Conservation (phyloP, 53 echinoderm and acorn worm genomes). For the Temnopleurus reevesii region DNA sequence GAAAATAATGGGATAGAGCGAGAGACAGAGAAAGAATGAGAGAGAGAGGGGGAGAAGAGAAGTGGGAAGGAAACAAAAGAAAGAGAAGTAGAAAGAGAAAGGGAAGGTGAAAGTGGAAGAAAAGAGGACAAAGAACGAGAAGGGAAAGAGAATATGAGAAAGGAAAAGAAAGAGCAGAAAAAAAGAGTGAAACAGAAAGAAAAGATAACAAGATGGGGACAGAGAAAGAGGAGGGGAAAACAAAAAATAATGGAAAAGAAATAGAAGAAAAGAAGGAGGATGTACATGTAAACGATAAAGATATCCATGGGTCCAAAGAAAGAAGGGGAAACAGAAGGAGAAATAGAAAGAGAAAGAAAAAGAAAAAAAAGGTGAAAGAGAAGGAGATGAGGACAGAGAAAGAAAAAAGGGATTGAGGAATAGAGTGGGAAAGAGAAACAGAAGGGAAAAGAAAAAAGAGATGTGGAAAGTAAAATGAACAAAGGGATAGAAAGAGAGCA, state of each 20-base stretch:
- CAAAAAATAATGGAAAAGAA: not conserved
- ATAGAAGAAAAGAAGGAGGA: not conserved
- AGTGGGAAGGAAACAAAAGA: not conserved
- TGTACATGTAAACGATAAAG: not conserved
- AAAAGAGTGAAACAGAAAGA: too few species aligned
- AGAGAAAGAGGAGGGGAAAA: not conserved
- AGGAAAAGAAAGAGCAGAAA: too few species aligned
- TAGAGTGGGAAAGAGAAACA: not conserved
- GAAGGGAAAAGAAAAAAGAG: not conserved
- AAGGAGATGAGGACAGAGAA: not conserved
- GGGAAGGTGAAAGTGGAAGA: too few species aligned
- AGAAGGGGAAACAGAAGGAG: too few species aligned
- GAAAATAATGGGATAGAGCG: too few species aligned
- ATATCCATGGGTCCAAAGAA: not conserved
- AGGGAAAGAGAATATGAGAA: too few species aligned
- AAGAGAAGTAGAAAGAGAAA: not conserved
- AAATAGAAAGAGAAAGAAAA: not conserved
- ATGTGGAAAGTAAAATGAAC: not conserved
- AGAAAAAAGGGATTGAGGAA: too few species aligned
- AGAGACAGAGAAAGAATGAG: too few species aligned
- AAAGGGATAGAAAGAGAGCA: too few species aligned
- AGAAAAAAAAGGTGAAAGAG: too few species aligned
- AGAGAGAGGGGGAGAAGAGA: not conserved
- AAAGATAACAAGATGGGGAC: too few species aligned
- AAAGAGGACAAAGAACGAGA: too few species aligned